Evolutionary conservation across 2,888 invertebrate species (phyloP).

Genomic region (Acronicta psi): DNA sequence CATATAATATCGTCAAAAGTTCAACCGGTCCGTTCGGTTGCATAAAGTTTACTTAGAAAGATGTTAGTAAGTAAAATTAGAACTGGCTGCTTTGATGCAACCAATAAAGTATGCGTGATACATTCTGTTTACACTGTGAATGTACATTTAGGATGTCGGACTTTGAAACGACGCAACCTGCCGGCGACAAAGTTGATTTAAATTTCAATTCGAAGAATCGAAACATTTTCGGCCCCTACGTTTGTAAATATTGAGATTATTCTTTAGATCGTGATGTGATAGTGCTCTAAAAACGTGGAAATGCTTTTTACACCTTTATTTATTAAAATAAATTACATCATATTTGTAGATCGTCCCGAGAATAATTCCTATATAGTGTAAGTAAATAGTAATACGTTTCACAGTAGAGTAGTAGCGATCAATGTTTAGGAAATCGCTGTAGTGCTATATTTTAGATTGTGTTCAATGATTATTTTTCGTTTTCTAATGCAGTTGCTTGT

Average conservation of each 20-base stretch:
- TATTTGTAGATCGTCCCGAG: too few species aligned
- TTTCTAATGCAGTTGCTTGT: too few species aligned
- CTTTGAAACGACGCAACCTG: conserved; percentile 1
- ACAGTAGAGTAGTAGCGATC: too few species aligned
- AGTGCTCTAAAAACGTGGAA: too few species aligned
- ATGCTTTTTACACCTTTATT: too few species aligned
- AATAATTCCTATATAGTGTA: too few species aligned
- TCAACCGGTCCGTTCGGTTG: conserved; percentile 18
- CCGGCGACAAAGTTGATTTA: background rate
- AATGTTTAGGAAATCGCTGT: too few species aligned
- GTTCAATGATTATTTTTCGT: too few species aligned
- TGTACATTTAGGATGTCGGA: conserved; percentile 5
- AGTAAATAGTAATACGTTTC: too few species aligned
- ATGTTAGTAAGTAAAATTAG: conserved; percentile 35
- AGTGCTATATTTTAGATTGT: too few species aligned
- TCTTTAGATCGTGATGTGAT: background rate
- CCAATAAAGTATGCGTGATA: conserved; percentile 25
- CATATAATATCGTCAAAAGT: conserved; percentile 43
- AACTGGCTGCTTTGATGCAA: conserved; percentile 42
- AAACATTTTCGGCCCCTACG: background rate
- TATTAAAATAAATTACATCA: too few species aligned
- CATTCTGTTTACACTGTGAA: conserved; percentile 30
- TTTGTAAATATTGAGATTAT: conserved; percentile 1
- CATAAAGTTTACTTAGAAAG: conserved; percentile 39
- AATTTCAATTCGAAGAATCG: conserved; percentile 3